Evolutionary conservation across 2,797 vertebrate genomes (phyloP).

Genomic region (Amblyraja radiata): DNA sequence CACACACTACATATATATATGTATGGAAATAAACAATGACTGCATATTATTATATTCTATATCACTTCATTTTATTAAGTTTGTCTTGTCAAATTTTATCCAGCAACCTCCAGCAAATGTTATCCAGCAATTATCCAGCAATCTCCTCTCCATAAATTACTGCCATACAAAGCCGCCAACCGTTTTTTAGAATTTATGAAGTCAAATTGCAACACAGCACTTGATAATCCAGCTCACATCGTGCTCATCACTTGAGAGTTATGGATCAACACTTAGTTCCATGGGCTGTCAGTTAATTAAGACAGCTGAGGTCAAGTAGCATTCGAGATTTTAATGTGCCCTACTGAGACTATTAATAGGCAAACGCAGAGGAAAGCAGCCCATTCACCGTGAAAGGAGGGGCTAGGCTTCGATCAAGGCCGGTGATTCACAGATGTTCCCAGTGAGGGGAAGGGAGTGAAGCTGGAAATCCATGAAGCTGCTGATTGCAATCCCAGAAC

Average conservation of each 20-base stretch:
- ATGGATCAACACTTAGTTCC: not conserved
- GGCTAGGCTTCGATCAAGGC: conserved; percentile 47
- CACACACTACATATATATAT: no score
- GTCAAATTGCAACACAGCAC: not conserved
- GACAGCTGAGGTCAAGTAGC: conserved; percentile 7
- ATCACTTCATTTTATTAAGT: not conserved
- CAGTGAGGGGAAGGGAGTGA: no score
- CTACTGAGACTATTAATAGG: conserved; percentile 24
- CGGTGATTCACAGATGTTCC: not conserved
- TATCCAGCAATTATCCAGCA: no score
- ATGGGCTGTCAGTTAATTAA: conserved; percentile 5
- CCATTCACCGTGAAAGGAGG: conserved; percentile 51
- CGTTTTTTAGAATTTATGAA: not conserved
- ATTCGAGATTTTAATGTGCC: not conserved
- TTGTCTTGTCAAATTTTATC: no score
- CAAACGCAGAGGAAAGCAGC: not conserved
- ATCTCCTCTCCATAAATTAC: not conserved
- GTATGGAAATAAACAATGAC: not conserved
- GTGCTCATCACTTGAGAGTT: conserved; percentile 1
- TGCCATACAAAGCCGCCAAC: not conserved
- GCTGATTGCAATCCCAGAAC: not conserved
- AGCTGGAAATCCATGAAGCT: not conserved
- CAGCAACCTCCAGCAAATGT: not conserved
- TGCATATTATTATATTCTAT: not conserved
- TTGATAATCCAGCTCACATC: not conserved